phyloP scores from a whole-genome alignment of 2,888 invertebrate species.

The Biston stratarius region DNA sequence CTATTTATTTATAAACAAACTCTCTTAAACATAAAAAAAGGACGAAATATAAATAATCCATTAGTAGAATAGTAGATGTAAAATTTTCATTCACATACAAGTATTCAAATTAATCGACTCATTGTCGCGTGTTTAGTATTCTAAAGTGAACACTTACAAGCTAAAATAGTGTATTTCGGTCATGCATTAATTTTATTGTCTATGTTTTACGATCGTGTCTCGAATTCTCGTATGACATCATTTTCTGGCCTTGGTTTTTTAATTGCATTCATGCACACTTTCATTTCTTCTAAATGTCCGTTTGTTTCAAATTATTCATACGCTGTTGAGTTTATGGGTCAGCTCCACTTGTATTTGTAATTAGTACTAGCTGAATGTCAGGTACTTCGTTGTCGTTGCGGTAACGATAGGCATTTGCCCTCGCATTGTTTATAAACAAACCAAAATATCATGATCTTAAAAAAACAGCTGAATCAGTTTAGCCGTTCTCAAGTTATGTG shows the following conservation, averaged over 20 bases:
- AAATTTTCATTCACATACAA: neutral
- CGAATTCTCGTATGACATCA: conserved; percentile 28
- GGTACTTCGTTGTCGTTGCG: too few relatives aligned
- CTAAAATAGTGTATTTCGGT: conserved; percentile 29
- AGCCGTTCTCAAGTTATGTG: too few relatives aligned
- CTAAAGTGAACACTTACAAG: neutral
- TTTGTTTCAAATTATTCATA: neutral
- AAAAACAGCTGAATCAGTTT: too few relatives aligned
- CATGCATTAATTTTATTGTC: conserved; percentile 28
- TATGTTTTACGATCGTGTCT: conserved; percentile 17
- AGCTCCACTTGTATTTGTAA: neutral
- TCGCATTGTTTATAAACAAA: too few relatives aligned
- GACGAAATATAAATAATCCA: too few relatives aligned
- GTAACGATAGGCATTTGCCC: too few relatives aligned
- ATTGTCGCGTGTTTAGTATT: neutral
- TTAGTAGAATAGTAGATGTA: too few relatives aligned
- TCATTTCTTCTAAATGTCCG: conserved; percentile 26
- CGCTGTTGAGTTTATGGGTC: neutral
- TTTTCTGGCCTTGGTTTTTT: conserved; percentile 36
- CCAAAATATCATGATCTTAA: too few relatives aligned
- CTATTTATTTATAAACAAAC: too few relatives aligned
- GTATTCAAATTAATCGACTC: neutral
- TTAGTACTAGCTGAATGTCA: neutral
- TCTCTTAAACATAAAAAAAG: too few relatives aligned
- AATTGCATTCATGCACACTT: conserved; percentile 37